A percentile compares a stretch with the other conserved stretches of the same genome.
Evolutionary conservation across 2,113 vertebrate species (phyloP).

Genomic region (Myiopsitta monachus): DNA sequence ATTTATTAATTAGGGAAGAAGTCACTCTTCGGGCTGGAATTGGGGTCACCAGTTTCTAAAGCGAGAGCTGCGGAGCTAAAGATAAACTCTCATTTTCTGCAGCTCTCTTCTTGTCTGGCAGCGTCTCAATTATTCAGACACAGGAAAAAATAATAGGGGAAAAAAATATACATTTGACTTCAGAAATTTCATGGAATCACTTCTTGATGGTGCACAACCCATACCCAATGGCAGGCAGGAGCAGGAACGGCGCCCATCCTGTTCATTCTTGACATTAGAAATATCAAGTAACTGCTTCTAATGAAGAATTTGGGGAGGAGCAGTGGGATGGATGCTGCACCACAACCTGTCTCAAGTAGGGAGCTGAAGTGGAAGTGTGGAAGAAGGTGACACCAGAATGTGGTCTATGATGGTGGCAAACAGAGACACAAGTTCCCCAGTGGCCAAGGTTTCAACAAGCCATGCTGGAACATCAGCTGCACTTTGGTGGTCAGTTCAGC

Average conservation of each 20-base stretch:
- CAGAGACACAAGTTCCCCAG: not conserved
- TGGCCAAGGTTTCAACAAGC: fast-evolving
- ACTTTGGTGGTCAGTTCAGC: not conserved
- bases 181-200: not conserved
- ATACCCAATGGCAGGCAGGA: not conserved
- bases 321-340: not conserved
- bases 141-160: not conserved
- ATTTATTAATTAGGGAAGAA: constrained; percentile 79
- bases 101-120: constrained; percentile 58
- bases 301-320: not conserved
- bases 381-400: not conserved
- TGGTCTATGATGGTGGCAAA: not conserved
- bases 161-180: not conserved
- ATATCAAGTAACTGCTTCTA: not conserved
- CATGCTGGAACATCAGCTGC: not conserved
- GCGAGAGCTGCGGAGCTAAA: constrained; percentile 74
- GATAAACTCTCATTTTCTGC: constrained; percentile 69
- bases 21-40: constrained; percentile 71
- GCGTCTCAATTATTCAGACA: constrained; percentile 61
- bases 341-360: not conserved
- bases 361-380: not conserved
- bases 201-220: fast-evolving
- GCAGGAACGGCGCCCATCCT: fast-evolving
- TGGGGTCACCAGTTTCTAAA: constrained; percentile 80
- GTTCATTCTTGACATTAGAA: not conserved